Conservation (phyloP, 2,113 vertebrate species). For the Heterochromis multidens region DNA sequence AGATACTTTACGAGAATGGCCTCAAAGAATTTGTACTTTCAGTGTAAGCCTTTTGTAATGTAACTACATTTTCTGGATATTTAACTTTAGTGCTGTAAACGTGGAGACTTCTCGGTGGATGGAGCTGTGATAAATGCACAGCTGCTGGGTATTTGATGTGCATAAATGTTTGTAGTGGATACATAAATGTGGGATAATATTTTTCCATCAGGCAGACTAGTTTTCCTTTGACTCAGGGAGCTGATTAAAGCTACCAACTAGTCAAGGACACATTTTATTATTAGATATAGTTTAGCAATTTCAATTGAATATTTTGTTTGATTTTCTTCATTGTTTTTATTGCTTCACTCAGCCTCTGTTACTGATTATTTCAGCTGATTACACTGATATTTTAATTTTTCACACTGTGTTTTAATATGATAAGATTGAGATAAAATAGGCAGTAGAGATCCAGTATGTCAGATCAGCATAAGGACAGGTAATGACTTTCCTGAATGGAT, state of each 20-base stretch:
- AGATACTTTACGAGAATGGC: neutral
- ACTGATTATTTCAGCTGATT: neutral
- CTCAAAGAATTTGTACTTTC: neutral
- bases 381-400: neutral
- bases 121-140: neutral
- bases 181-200: neutral
- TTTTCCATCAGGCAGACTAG: neutral
- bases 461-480: neutral
- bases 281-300: too few species aligned
- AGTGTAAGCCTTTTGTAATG: neutral
- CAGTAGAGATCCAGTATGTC: neutral
- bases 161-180: neutral
- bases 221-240: neutral
- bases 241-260: neutral
- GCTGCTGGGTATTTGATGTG: neutral
- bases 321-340: neutral
- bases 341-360: neutral
- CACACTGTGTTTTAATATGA: neutral
- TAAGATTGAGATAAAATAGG: neutral
- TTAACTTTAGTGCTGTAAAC: neutral
- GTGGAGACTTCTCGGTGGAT: neutral
- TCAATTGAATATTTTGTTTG: too few species aligned
- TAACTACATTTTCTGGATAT: neutral
- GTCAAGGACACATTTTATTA: neutral
- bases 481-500: neutral